Conservation (phyloP, 2,797 vertebrate genomes). For the Myotis daubentonii region DNA sequence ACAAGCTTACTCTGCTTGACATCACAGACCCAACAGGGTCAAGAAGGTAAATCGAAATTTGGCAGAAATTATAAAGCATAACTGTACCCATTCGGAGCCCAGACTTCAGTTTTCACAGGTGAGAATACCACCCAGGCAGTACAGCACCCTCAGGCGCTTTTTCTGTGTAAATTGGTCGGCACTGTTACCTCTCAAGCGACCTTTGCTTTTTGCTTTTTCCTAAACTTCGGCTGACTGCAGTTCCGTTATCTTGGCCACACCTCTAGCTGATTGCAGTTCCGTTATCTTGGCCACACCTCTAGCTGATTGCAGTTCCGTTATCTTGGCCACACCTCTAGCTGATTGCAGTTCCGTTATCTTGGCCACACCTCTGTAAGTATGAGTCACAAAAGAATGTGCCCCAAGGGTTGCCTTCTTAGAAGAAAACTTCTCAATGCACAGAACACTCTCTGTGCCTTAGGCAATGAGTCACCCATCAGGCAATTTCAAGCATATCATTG, state of each 20-base stretch:
- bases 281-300: background rate
- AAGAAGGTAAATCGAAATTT: background rate
- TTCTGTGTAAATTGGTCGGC: background rate
- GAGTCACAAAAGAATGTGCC: background rate
- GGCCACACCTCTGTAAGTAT: background rate
- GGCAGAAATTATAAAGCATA: background rate
- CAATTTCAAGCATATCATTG: slow-evolving; percentile 65
- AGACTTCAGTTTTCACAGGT: slow-evolving; percentile 5
- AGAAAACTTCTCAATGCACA: slow-evolving; percentile 8
- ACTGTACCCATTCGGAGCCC: background rate
- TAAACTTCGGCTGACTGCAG: background rate
- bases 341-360: slow-evolving; percentile 46
- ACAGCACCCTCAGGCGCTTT: background rate
- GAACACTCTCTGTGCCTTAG: background rate
- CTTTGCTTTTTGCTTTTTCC: background rate
- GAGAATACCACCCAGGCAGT: background rate
- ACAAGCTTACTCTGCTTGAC: background rate
- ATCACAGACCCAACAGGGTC: background rate
- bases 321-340: too few relatives aligned
- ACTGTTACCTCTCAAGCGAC: background rate
- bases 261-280: slow-evolving; percentile 40
- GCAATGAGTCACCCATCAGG: slow-evolving; percentile 63
- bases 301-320: slow-evolving; percentile 4
- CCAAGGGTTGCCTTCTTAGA: background rate
- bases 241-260: too few relatives aligned